Evolutionary conservation across 2,113 vertebrate species (phyloP), one percentile per base, ranked within the genome.

Genomic region (Micromys minutus): DNA sequence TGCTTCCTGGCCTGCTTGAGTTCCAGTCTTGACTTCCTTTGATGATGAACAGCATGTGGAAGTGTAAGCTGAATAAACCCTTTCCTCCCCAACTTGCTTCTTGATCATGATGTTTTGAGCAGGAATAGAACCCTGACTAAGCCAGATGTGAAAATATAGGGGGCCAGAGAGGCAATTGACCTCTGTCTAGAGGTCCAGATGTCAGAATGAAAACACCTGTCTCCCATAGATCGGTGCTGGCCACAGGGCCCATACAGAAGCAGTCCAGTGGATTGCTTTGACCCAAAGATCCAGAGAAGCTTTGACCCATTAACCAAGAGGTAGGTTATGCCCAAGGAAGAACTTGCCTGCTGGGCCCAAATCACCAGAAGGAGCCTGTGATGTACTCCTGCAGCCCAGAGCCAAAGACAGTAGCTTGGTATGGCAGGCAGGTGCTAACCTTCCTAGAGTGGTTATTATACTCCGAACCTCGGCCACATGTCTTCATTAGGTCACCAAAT

Each of bases 401-500:
- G 21, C 22, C 42, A 29, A 3, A 0, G 10, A 39, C 15, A 16
- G 2, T 2, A 69, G 12, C 1, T 16, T n/a, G 86, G 76, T 1
- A 0, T 0, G 0, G 21, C 39, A 45, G 42, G 65, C 15, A 31
- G 5, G 15, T 3, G 74, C 47, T 65, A n/a, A 95, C 97, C 96
- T 97, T 94, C 86, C 95, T 24, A 93, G 75, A 24, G 47, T 17
- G 8, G 8, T 15, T 0, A 4, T 65, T 8, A 16, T 50, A 21
- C 65, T 84, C 9, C 2, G 59, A 21, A 63, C 63, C 92, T 55
- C 5, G 67, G 8, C 94, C 0, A 15, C 95, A 93, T 0, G 0
- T 98, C 97, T 97, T 97, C 97, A 94, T 96, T 93, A 96, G 69
- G 91, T 1, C 55, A 84, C 97, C 96, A 93, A 94, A 96, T 97